Evolutionary conservation across 1,140 invertebrate species (phyloP), one percentile per base, ranked within the genome.

Genomic region (Plutomurus gul): DNA sequence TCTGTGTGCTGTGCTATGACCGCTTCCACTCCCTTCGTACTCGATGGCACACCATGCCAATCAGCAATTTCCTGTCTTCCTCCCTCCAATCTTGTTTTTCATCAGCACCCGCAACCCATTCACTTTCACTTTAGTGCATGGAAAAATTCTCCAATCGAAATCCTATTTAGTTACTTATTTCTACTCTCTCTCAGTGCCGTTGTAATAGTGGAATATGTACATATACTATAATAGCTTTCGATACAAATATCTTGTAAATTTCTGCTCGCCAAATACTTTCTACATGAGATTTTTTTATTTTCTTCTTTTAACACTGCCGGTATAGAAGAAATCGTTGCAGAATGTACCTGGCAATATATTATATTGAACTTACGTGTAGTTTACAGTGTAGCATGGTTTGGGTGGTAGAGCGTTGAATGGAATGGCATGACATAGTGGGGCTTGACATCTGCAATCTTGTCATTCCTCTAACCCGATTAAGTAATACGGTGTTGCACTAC

Each of bases 381-480:
- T n/a, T n/a, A n/a, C n/a, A n/a, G n/a, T n/a, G 39, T 10, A 43
- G 39, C n/a, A n/a, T 13, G 39, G 10, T 43, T 43, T 43, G 11
- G 39, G 11, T 13, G 39, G 11, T 10, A 13, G n/a, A 43, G n/a
- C n/a, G 39, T 65, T 33, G 43, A 46, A 4, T n/a, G 25, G 51
- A 30, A n/a, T 65, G 27, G 56, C 30, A 36, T 65, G 56, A 65
- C 56, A 33, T 11, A n/a, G 56, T 30, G 36, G 27, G 27, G 11
- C 46, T 75, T 75, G 39, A 36, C 73, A 46, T 49, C 73, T 75
- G 73, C 73, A 40, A 46, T 49, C 73, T 75, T 75, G 40, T 75
- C 37, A 65, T 65, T 65, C 56, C 36, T 65, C 56, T 65, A 65
- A 65, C 56, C 56, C 56, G 56, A 65, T 65, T 65, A 65, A 65